phyloP scores from a whole-genome alignment of 2,888 invertebrate genomes.

The Metellina segmentata region DNA sequence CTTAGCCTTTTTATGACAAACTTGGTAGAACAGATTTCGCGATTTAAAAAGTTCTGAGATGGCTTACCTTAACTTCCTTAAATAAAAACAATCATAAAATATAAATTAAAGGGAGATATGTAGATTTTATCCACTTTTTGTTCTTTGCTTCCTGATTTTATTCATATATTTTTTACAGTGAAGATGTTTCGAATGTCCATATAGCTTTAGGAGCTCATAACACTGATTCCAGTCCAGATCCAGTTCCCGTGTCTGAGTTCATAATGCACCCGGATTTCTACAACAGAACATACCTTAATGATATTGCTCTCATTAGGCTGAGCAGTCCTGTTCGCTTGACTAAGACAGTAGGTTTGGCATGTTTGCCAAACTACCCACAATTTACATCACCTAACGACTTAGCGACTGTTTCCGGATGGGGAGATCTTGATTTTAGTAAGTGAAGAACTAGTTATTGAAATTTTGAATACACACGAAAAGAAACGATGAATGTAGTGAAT shows the following conservation, averaged over 20 bases:
- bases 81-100: background rate
- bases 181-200: conserved; percentile 18
- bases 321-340: conserved; percentile 24
- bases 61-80: too few relatives aligned
- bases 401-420: conserved; percentile 67
- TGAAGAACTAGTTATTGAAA: background rate
- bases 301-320: conserved; percentile 71
- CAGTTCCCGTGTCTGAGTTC: conserved; percentile 34
- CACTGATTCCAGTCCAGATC: background rate
- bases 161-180: conserved; percentile 17
- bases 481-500: too few relatives aligned
- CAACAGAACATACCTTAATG: conserved; percentile 50
- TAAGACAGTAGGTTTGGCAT: conserved; percentile 28
- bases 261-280: conserved; percentile 57
- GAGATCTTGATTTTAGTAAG: background rate
- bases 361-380: conserved; percentile 42
- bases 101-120: too few relatives aligned
- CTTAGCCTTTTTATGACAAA: too few relatives aligned
- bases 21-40: too few relatives aligned
- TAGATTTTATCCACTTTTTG: too few relatives aligned
- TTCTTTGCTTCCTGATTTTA: too few relatives aligned
- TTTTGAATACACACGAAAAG: too few relatives aligned
- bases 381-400: conserved; percentile 10
- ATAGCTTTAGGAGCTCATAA: conserved; percentile 59
- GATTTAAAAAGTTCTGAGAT: too few relatives aligned